Evolutionary conservation across 2,797 vertebrate genomes (phyloP).

Genomic region (Merluccius polli): DNA sequence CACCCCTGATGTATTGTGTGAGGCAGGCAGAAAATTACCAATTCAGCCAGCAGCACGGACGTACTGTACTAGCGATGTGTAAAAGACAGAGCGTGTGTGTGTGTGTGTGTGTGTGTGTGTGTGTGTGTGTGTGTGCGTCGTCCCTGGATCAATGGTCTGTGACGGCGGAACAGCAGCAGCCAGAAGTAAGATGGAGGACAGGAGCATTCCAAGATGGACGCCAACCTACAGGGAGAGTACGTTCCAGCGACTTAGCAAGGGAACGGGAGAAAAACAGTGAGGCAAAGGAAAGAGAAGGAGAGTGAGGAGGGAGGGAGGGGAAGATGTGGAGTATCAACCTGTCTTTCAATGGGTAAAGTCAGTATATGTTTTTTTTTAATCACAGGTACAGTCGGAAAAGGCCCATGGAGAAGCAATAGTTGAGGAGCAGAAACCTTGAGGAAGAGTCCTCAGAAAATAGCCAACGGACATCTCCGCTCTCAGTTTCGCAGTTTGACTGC

Average conservation of each 20-base stretch:
- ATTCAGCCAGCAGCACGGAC: slow-evolving; percentile 33
- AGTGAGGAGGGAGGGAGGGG: slow-evolving; percentile 3
- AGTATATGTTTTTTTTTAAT: background rate
- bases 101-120: slow-evolving; percentile 1
- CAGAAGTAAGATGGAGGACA: background rate
- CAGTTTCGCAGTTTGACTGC: background rate
- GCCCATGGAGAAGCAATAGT: background rate
- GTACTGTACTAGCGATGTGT: background rate
- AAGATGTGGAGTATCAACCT: background rate
- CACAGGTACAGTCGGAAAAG: background rate
- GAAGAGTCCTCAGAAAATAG: background rate
- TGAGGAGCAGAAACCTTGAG: background rate
- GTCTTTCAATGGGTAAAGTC: background rate
- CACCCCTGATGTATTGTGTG: slow-evolving; percentile 35
- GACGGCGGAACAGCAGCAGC: background rate
- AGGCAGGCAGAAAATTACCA: slow-evolving; percentile 61
- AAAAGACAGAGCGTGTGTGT: background rate
- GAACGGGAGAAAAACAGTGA: background rate
- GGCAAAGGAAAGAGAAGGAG: background rate
- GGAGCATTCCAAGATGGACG: background rate
- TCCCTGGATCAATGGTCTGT: background rate
- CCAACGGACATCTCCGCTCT: background rate
- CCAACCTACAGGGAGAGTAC: background rate
- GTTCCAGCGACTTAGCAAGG: too few species aligned
- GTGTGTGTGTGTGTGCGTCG: background rate